A percentile compares a stretch with the other conserved stretches of the same genome.
Evolutionary conservation across 1,140 invertebrate genomes (phyloP).

Genomic region (Melanaphis sacchari): DNA sequence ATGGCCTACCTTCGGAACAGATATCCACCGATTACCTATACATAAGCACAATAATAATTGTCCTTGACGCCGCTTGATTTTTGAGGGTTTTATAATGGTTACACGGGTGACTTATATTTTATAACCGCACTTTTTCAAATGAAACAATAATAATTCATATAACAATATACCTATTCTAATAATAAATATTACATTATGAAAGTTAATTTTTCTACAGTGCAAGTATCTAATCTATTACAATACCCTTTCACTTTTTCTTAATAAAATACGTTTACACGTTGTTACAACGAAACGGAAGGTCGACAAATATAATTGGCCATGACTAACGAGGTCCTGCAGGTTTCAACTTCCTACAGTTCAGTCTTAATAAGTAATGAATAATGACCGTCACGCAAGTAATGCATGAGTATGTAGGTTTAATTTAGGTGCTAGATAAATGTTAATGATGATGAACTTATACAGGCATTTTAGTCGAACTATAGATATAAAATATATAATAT

Average conservation of each 20-base stretch:
- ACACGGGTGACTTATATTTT: not conserved
- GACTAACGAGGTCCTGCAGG: slow-evolving; percentile 26
- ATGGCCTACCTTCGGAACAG: not conserved
- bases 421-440: not conserved
- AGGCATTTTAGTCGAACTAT: not conserved
- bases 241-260: slow-evolving; percentile 39
- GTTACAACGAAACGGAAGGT: slow-evolving; percentile 9
- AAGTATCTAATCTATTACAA: not conserved
- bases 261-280: not conserved
- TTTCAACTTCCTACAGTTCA: slow-evolving; percentile 29
- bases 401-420: not conserved
- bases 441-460: not conserved
- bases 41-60: not conserved
- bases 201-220: not conserved
- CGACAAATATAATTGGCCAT: slow-evolving; percentile 34
- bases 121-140: not conserved
- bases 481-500: not conserved
- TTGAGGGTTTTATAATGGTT: not conserved
- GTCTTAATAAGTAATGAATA: not conserved
- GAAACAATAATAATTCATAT: not conserved
- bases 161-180: not conserved
- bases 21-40: not conserved
- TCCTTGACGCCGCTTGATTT: not conserved
- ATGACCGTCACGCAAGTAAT: not conserved
- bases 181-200: slow-evolving; percentile 31